phyloP scores from a whole-genome alignment of 2,113 vertebrate genomes.

The Pholis gunnellus region DNA sequence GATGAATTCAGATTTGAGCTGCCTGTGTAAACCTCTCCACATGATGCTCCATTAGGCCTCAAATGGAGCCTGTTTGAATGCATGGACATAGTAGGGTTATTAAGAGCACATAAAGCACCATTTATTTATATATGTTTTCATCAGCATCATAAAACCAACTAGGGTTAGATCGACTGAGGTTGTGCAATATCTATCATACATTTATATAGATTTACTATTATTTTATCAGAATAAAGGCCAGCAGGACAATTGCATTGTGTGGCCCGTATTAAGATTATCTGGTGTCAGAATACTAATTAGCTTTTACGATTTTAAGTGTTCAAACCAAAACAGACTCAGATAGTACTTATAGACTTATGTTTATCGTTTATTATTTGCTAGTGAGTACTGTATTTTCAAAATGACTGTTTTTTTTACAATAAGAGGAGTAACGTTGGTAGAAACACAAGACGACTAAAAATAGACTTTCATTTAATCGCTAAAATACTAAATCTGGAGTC shows the following conservation, averaged over 20 bases:
- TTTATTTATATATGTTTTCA: constrained; percentile 23
- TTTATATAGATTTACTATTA: neutral
- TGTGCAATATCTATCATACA: neutral
- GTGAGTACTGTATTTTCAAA: neutral
- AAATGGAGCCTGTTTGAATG: constrained; percentile 81
- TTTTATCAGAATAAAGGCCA: no score
- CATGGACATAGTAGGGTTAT: constrained; percentile 35
- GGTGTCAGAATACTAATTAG: no score
- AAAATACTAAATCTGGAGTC: neutral
- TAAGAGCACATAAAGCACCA: neutral
- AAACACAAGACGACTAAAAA: neutral
- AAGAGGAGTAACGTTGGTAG: neutral
- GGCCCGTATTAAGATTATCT: neutral
- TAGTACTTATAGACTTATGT: no score
- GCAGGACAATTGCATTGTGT: neutral
- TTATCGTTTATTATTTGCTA: no score
- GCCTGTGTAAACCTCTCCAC: constrained; percentile 46
- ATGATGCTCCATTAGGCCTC: constrained; percentile 78
- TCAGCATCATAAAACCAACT: constrained; percentile 28
- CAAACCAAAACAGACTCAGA: no score
- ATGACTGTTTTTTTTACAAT: neutral
- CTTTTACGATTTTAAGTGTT: no score
- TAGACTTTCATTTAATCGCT: neutral
- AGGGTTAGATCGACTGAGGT: neutral
- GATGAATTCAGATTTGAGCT: constrained; percentile 62